Percentiles rank a stretch among this genome's conserved stretches.
phyloP scores from a whole-genome alignment of 1,140 invertebrate species.

The Drosophila hydei region DNA sequence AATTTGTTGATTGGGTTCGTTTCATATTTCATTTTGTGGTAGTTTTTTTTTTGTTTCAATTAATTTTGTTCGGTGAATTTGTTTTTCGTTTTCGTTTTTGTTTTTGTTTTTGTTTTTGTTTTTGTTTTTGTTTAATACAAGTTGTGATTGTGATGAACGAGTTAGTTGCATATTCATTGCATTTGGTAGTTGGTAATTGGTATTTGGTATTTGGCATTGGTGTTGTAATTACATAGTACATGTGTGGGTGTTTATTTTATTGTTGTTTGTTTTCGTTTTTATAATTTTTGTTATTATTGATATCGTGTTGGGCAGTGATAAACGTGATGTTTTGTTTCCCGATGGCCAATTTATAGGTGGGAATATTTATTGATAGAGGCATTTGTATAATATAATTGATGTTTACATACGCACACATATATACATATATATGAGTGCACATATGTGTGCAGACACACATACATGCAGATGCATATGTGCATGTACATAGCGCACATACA shows the following conservation, averaged over 20 bases:
- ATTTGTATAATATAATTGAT: constrained; percentile 21
- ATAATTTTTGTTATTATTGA: constrained; percentile 11
- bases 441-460: constrained; percentile 33
- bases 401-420: constrained; percentile 28
- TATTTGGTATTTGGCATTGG: constrained; percentile 33
- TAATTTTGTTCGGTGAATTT: constrained; percentile 24
- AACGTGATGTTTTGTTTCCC: constrained; percentile 30
- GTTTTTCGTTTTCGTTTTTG: constrained; percentile 1
- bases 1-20: constrained; percentile 44
- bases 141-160: constrained; percentile 41
- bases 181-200: constrained; percentile 35
- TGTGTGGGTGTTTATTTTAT: constrained; percentile 11
- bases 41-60: constrained; percentile 12
- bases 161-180: constrained; percentile 41
- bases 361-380: constrained; percentile 25
- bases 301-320: constrained; percentile 34
- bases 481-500: constrained; percentile 28
- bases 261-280: constrained; percentile 15
- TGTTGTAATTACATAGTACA: constrained; percentile 33
- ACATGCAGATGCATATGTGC: constrained; percentile 39
- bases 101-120: constrained; percentile 21
- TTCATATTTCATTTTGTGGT: constrained; percentile 30
- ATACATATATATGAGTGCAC: constrained; percentile 40
- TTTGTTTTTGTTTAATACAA: constrained; percentile 16
- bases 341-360: constrained; percentile 35